These are phyloP conservation scores for Actinernus sp. DNA, from an alignment of 92 coral and sea anemone species.

Conservation along the genomic window DNA sequence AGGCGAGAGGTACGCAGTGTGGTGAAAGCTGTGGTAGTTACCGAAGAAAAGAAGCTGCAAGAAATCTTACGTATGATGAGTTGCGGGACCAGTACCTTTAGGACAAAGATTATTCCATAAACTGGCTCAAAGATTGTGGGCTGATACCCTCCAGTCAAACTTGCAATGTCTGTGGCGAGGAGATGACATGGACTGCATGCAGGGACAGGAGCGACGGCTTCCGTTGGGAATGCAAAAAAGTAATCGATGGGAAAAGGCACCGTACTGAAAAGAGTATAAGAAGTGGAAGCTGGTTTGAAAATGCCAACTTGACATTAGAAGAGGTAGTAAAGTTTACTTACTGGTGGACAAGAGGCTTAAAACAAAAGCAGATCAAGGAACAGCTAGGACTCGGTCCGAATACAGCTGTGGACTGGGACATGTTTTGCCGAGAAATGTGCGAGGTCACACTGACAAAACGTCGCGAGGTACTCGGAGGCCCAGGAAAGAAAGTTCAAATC, in stretches of 20 bases:
- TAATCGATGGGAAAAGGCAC: conserved; percentile 13
- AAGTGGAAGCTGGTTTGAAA: no score
- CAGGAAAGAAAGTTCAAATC: no score
- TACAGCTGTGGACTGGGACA: conserved; percentile 53
- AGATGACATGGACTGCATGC: conserved; percentile 20
- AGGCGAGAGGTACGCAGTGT: no score
- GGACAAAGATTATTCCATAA: conserved; percentile 28
- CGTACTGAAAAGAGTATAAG: conserved; percentile 16
- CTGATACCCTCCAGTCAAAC: conserved; percentile 27
- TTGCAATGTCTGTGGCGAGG: conserved; percentile 9
- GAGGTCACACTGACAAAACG: conserved; percentile 13
- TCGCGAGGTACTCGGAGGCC: conserved; percentile 35
- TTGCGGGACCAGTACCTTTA: no score
- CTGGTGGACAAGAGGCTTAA: no score
- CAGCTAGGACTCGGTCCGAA: conserved; percentile 26
- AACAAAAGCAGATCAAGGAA: conserved; percentile 41
- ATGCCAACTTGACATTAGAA: no score
- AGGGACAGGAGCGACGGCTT: conserved; percentile 30
- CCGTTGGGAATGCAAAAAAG: no score
- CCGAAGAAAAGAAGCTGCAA: no score
- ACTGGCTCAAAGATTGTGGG: conserved; percentile 29
- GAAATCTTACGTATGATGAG: no score
- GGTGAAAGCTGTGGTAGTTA: no score
- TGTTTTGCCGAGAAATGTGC: no score
- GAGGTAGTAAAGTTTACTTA: no score